Conservation (phyloP, 2,797 vertebrate genomes). For the Coluber constrictor region DNA sequence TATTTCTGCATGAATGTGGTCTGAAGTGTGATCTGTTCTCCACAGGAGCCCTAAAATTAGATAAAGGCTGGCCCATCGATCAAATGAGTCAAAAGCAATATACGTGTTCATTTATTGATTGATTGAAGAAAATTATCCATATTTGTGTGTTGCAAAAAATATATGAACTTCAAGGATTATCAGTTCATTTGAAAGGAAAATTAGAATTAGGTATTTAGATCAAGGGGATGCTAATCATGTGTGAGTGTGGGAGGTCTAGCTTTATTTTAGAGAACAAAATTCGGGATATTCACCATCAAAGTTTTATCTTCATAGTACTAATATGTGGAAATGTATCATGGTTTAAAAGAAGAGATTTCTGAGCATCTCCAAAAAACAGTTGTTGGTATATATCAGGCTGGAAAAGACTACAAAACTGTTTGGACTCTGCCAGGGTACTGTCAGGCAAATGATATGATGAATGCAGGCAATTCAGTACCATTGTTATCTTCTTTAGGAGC, state of each 20-base stretch:
- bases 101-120: not conserved
- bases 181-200: not conserved
- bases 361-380: not conserved
- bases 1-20: not conserved
- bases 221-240: not conserved
- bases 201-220: not conserved
- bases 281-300: not conserved
- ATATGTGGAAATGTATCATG: not conserved
- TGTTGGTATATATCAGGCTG: not conserved
- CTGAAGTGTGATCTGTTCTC: not conserved
- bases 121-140: not conserved
- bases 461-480: not conserved
- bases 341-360: not conserved
- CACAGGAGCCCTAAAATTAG: not conserved
- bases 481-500: not conserved
- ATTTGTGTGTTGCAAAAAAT: not conserved
- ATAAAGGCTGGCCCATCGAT: not conserved
- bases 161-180: not conserved
- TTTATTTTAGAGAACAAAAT: not conserved
- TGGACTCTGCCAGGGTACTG: not conserved
- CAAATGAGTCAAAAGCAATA: not conserved
- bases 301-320: not conserved
- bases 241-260: not conserved
- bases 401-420: not conserved
- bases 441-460: not conserved